These are phyloP conservation scores for Melospiza georgiana DNA, from an alignment of 2,113 vertebrate species.

Conservation along the genomic window DNA sequence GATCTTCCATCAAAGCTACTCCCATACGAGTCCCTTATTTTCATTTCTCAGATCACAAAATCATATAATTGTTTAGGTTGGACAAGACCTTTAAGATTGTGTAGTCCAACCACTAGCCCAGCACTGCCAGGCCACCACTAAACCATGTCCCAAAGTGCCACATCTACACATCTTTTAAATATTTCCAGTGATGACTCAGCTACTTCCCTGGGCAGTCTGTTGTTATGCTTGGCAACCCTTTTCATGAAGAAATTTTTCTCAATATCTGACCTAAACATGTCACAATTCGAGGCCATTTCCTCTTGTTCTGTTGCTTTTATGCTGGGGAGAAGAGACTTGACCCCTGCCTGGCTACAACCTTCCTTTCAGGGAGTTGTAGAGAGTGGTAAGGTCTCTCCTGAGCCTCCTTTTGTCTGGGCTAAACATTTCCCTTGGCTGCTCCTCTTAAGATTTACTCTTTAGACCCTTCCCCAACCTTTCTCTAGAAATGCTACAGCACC, in stretches of 20 bases:
- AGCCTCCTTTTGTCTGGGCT: neutral
- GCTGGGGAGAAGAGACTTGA: neutral
- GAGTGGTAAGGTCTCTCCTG: neutral
- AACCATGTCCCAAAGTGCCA: neutral
- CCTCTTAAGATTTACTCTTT: neutral
- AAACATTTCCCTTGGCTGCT: neutral
- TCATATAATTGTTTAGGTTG: neutral
- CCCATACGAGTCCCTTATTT: neutral
- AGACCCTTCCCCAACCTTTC: neutral
- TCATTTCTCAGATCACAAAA: neutral
- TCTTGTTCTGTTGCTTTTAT: neutral
- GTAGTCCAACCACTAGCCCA: neutral
- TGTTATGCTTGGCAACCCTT: neutral
- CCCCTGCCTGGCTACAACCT: fast-evolving
- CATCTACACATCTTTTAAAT: neutral
- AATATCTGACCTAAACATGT: neutral
- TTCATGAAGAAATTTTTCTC: neutral
- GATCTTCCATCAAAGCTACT: neutral
- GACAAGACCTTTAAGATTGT: neutral
- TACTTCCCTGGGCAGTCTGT: neutral
- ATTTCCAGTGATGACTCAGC: neutral
- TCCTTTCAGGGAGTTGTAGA: neutral
- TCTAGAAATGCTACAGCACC: neutral
- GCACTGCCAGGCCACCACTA: neutral
- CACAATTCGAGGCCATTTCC: neutral